phyloP scores from a whole-genome alignment of 2,113 vertebrate species.

The Equus quagga region DNA sequence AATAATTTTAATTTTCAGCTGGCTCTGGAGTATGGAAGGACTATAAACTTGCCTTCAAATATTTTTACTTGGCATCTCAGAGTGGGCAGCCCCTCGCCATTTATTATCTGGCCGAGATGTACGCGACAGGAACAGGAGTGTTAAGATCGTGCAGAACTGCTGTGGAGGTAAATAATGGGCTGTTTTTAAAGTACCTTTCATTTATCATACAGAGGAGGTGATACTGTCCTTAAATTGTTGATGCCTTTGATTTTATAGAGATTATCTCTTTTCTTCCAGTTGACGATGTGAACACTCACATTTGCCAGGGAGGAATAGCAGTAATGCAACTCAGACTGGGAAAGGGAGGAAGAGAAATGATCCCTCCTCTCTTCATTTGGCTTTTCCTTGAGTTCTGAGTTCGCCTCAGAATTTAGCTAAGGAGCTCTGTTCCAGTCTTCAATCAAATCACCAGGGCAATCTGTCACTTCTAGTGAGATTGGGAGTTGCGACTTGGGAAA shows the following conservation, averaged over 20 bases:
- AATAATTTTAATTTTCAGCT: slow-evolving; percentile 80
- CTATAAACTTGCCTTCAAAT: slow-evolving; percentile 85
- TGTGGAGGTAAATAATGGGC: slow-evolving; percentile 79
- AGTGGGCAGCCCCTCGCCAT: slow-evolving; percentile 83
- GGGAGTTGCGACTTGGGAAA: slow-evolving; percentile 17
- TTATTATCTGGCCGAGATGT: slow-evolving; percentile 86
- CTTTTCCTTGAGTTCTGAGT: slow-evolving; percentile 48
- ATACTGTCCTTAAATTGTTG: not conserved
- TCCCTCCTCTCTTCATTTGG: not conserved
- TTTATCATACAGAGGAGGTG: not conserved
- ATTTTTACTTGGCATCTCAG: slow-evolving; percentile 86
- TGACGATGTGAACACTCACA: slow-evolving; percentile 5
- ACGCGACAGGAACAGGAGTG: slow-evolving; percentile 80
- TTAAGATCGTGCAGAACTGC: slow-evolving; percentile 83
- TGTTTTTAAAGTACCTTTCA: slow-evolving; percentile 15
- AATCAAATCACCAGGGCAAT: slow-evolving; percentile 14
- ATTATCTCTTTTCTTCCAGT: not conserved
- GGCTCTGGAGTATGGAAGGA: slow-evolving; percentile 84
- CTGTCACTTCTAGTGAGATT: not conserved
- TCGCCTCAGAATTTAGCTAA: slow-evolving; percentile 40
- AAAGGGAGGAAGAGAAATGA: not conserved
- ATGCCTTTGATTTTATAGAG: slow-evolving; percentile 12
- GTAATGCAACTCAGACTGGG: not conserved
- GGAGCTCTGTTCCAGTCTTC: slow-evolving; percentile 38
- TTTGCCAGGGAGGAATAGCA: not conserved